These are phyloP conservation scores for Eulemur mongoz DNA, from an alignment of 2,797 vertebrate genomes.

Conservation along the genomic window DNA sequence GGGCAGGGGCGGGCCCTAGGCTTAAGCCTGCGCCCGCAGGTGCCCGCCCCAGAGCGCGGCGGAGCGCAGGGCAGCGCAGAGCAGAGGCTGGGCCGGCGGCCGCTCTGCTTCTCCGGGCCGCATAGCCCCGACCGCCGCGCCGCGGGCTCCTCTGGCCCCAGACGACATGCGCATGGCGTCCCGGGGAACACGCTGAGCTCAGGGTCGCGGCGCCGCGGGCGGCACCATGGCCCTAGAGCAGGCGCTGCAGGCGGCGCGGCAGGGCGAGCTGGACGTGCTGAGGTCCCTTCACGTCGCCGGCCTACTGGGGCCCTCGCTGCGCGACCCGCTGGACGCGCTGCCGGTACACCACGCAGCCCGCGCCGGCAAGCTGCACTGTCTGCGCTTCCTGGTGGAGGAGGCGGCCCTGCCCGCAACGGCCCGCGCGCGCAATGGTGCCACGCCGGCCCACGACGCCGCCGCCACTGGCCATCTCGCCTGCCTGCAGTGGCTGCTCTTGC, in stretches of 20 bases:
- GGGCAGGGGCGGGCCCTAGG: conserved; percentile 60
- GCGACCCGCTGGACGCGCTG: conserved; percentile 91
- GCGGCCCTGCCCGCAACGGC: conserved; percentile 86
- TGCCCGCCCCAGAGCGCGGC: conserved; percentile 42
- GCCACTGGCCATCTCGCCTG: conserved; percentile 96
- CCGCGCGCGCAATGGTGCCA: conserved; percentile 93
- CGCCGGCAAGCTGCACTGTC: conserved; percentile 90
- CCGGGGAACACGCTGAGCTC: background rate
- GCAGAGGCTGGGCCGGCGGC: background rate
- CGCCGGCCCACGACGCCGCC: conserved; percentile 95
- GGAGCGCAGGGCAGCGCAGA: background rate
- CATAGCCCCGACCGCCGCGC: background rate
- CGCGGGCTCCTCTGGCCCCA: background rate
- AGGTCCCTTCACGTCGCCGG: conserved; percentile 87
- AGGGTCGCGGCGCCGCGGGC: conserved; percentile 45
- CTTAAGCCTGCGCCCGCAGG: background rate
- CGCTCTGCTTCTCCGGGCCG: background rate
- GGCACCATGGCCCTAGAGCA: conserved; percentile 89
- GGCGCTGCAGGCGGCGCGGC: conserved; percentile 91
- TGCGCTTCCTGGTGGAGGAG: conserved; percentile 94
- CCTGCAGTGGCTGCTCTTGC: conserved; percentile 94
- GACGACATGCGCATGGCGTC: conserved; percentile 29
- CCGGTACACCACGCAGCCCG: conserved; percentile 95
- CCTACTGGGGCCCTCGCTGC: conserved; percentile 84
- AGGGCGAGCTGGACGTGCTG: conserved; percentile 91